Evolutionary conservation across 1,140 invertebrate genomes (phyloP).

Genomic region (Phortica variegata): DNA sequence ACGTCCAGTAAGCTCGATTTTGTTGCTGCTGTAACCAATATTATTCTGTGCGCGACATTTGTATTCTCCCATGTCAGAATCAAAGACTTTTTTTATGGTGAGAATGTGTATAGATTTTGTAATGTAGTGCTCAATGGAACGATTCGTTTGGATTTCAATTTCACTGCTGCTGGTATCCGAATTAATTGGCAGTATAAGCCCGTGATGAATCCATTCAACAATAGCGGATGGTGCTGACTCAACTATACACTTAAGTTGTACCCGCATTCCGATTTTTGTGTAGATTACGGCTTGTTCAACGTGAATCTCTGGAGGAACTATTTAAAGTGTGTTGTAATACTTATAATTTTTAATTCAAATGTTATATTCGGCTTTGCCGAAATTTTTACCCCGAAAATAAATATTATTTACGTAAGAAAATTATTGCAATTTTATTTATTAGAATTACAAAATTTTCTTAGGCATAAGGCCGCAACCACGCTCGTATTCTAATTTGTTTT

Average conservation of each 20-base stretch:
- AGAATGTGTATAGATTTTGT: slow-evolving; percentile 62
- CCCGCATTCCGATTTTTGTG: slow-evolving; percentile 66
- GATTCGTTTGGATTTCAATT: slow-evolving; percentile 31
- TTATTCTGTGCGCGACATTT: slow-evolving; percentile 75
- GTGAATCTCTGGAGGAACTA: slow-evolving; percentile 72
- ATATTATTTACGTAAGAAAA: background rate
- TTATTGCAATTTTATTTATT: background rate
- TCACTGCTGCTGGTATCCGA: slow-evolving; percentile 61
- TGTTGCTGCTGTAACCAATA: slow-evolving; percentile 61
- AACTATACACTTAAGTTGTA: slow-evolving; percentile 69
- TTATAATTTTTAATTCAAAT: too few relatives aligned
- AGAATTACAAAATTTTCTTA: too few relatives aligned
- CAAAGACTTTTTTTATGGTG: slow-evolving; percentile 68
- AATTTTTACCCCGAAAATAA: too few relatives aligned
- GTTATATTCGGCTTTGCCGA: too few relatives aligned
- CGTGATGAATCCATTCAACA: slow-evolving; percentile 64
- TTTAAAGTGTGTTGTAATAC: too few relatives aligned
- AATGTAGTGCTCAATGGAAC: slow-evolving; percentile 30
- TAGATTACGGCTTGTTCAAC: slow-evolving; percentile 68
- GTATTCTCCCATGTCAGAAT: slow-evolving; percentile 74
- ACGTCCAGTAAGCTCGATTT: slow-evolving; percentile 61
- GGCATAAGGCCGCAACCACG: too few relatives aligned
- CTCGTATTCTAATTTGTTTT: too few relatives aligned
- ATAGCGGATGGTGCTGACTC: slow-evolving; percentile 67
- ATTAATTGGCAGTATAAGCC: slow-evolving; percentile 61